These are phyloP conservation scores for Acromyrmex charruanus DNA, from an alignment of 1,140 invertebrate genomes.

Conservation along the genomic window DNA sequence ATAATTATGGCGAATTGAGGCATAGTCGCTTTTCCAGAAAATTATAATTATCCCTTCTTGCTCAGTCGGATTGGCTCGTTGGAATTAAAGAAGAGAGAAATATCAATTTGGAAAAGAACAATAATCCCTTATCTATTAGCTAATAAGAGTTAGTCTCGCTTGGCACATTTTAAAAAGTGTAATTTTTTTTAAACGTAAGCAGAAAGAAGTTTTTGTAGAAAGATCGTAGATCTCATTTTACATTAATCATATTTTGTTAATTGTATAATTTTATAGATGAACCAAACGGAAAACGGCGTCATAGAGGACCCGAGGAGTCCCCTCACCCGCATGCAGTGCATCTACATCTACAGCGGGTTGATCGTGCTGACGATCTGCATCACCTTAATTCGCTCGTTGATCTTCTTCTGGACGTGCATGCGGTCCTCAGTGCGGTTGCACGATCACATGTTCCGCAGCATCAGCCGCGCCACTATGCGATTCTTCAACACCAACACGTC, in stretches of 20 bases:
- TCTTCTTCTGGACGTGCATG: conserved; percentile 94
- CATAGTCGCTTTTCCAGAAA: not conserved
- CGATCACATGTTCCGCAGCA: conserved; percentile 93
- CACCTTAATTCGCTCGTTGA: conserved; percentile 89
- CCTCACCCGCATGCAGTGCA: conserved; percentile 82
- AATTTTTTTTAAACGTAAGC: no score
- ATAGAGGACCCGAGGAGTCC: conserved; percentile 73
- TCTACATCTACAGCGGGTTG: conserved; percentile 88
- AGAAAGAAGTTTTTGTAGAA: no score
- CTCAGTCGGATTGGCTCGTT: no score
- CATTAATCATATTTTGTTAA: not conserved
- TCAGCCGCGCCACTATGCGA: conserved; percentile 93
- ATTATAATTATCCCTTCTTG: no score
- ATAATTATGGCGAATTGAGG: not conserved
- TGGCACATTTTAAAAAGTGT: no score
- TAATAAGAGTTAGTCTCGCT: no score
- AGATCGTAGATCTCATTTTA: not conserved
- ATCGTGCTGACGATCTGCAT: conserved; percentile 88
- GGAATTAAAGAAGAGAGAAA: no score
- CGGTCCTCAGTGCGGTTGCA: conserved; percentile 92
- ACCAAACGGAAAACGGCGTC: not conserved
- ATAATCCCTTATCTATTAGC: no score
- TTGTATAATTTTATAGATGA: conserved; percentile 40
- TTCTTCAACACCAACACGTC: conserved; percentile 96
- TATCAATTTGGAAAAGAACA: no score